Conservation (phyloP, 2,888 invertebrate genomes). For the Margaritifera margaritifera region DNA sequence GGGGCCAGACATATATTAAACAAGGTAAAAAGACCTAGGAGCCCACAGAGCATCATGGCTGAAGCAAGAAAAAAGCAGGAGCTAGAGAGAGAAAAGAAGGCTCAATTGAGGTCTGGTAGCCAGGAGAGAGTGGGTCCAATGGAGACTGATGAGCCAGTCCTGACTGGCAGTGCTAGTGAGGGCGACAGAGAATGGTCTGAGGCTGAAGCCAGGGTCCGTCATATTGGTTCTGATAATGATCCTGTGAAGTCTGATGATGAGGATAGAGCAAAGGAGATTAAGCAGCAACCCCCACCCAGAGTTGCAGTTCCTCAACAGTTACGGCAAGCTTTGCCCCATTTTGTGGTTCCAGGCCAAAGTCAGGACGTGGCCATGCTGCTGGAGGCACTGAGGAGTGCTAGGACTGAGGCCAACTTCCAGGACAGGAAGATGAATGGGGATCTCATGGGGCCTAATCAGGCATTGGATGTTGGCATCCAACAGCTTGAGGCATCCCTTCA, state of each 20-base stretch:
- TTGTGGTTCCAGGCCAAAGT: slow-evolving; percentile 51
- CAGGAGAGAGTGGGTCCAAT: slow-evolving; percentile 24
- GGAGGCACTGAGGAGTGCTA: slow-evolving; percentile 53
- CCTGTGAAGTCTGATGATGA: slow-evolving; percentile 42
- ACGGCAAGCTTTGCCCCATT: slow-evolving; percentile 35
- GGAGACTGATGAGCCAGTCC: slow-evolving; percentile 32
- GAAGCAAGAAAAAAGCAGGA: slow-evolving; percentile 40
- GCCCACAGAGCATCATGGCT: slow-evolving; percentile 45
- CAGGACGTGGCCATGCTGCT: slow-evolving; percentile 50
- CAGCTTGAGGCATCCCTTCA: slow-evolving; percentile 38
- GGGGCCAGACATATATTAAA: slow-evolving; percentile 31
- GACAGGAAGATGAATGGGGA: slow-evolving; percentile 31
- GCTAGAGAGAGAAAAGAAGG: slow-evolving; percentile 36
- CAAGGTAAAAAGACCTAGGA: slow-evolving; percentile 39
- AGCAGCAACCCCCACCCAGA: background rate
- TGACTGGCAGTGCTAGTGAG: slow-evolving; percentile 41
- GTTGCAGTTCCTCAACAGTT: no score
- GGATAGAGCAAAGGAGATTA: slow-evolving; percentile 20
- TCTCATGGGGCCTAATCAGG: slow-evolving; percentile 28
- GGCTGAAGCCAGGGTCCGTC: slow-evolving; percentile 8
- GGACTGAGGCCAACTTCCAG: slow-evolving; percentile 50
- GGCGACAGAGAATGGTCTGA: slow-evolving; percentile 22
- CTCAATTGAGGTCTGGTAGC: slow-evolving; percentile 27
- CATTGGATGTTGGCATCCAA: slow-evolving; percentile 36
- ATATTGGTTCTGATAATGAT: slow-evolving; percentile 21